Evolutionary conservation across 2,113 vertebrate species (phyloP).

Genomic region (Epinephelus fuscoguttatus): DNA sequence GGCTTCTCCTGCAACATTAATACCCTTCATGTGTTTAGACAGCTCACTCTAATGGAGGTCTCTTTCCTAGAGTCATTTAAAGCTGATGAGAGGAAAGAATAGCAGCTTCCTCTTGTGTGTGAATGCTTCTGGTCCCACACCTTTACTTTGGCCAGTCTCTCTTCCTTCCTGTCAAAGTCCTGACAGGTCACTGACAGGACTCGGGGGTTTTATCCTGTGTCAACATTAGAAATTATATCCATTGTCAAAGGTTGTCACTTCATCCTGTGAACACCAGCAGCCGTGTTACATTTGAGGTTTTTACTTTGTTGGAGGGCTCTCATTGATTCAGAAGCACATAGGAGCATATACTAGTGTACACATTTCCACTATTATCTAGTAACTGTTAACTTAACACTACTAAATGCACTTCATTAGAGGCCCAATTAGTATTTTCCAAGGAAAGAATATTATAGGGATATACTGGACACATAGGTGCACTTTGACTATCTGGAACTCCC

Average conservation of each 20-base stretch:
- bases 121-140: slow-evolving; percentile 71
- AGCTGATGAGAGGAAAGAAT: slow-evolving; percentile 71
- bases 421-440: not conserved
- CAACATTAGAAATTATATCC: slow-evolving; percentile 59
- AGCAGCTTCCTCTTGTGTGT: slow-evolving; percentile 70
- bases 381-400: not conserved
- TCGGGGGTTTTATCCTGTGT: slow-evolving; percentile 70
- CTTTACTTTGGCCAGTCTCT: slow-evolving; percentile 68
- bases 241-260: slow-evolving; percentile 42
- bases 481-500: no score
- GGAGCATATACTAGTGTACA: not conserved
- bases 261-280: slow-evolving; percentile 40
- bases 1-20: slow-evolving; percentile 40
- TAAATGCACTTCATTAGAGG: not conserved
- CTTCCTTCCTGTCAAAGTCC: slow-evolving; percentile 76
- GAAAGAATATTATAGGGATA: not conserved
- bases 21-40: slow-evolving; percentile 48
- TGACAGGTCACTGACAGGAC: slow-evolving; percentile 65
- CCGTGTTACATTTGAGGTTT: not conserved
- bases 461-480: no score
- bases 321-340: slow-evolving; percentile 2
- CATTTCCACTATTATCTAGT: not conserved
- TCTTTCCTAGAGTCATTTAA: slow-evolving; percentile 73
- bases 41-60: slow-evolving; percentile 54
- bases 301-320: slow-evolving; percentile 4